These are phyloP conservation scores for Hemicordylus capensis DNA, from an alignment of 2,113 vertebrate genomes.

Conservation along the genomic window DNA sequence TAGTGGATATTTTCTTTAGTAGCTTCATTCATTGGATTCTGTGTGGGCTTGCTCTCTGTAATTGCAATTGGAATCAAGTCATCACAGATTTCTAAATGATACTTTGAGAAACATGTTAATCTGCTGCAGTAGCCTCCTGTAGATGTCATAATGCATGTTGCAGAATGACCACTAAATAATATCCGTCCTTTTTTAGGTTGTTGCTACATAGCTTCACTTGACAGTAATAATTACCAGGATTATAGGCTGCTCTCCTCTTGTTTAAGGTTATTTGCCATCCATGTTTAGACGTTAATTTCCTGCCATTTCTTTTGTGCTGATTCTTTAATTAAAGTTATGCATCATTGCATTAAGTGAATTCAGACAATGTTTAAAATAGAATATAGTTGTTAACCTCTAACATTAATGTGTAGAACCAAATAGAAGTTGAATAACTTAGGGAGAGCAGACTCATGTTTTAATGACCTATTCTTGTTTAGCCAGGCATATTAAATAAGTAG, in stretches of 20 bases:
- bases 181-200: not conserved
- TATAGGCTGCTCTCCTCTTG: conserved; percentile 11
- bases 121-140: conserved; percentile 22
- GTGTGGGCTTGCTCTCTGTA: not conserved
- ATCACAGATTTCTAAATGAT: conserved; percentile 10
- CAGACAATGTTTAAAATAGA: conserved; percentile 54
- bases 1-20: not conserved
- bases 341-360: conserved; percentile 59
- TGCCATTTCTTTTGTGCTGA: conserved; percentile 32
- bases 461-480: conserved; percentile 53
- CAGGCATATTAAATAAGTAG: conserved; percentile 53
- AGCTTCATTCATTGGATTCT: too few species aligned
- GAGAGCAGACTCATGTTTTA: conserved; percentile 53
- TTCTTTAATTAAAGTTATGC: conserved; percentile 49
- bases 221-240: not conserved
- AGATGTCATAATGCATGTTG: conserved; percentile 4
- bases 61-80: not conserved
- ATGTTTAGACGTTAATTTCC: conserved; percentile 43
- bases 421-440: conserved; percentile 57
- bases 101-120: not conserved
- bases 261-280: conserved; percentile 43
- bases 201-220: conserved; percentile 36
- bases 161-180: conserved; percentile 19
- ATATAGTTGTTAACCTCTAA: conserved; percentile 61
- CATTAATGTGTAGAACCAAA: conserved; percentile 52